Evolutionary conservation across 2,797 vertebrate genomes (phyloP).

Genomic region (Synaphobranchus kaupii): DNA sequence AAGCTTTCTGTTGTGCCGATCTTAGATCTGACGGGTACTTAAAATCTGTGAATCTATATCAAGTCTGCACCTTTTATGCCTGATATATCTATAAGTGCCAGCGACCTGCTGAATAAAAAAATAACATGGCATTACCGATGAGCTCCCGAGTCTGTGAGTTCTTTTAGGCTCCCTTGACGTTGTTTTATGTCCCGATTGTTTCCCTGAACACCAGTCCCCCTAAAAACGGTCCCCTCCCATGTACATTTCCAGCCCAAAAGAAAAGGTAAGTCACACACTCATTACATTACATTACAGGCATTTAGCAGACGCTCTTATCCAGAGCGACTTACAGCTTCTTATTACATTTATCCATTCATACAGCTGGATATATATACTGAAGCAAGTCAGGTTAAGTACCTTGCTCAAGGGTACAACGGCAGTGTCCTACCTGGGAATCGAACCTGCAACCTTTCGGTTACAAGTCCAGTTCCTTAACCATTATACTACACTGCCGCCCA

Average conservation of each 20-base stretch:
- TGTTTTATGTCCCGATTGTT: slow-evolving; percentile 37
- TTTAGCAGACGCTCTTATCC: no score
- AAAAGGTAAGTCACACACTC: not conserved
- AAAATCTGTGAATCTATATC: slow-evolving; percentile 56
- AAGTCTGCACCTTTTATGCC: slow-evolving; percentile 54
- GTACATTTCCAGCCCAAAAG: not conserved
- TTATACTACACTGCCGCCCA: no score
- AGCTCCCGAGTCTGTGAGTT: slow-evolving; percentile 38
- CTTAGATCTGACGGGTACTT: slow-evolving; percentile 57
- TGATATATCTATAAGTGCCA: slow-evolving; percentile 61
- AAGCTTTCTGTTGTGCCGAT: slow-evolving; percentile 58
- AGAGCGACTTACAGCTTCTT: no score
- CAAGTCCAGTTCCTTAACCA: no score
- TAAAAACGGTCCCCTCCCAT: not conserved
- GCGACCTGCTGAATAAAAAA: slow-evolving; percentile 76
- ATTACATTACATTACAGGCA: no score
- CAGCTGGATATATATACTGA: no score
- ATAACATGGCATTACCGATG: slow-evolving; percentile 58
- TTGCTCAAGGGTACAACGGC: no score
- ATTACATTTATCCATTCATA: no score
- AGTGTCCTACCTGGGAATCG: no score
- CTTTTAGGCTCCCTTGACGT: not conserved
- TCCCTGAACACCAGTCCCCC: not conserved
- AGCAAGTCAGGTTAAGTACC: no score
- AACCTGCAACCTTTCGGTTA: no score